Conservation (phyloP, 2,113 vertebrate species). For the Okapia johnstoni region DNA sequence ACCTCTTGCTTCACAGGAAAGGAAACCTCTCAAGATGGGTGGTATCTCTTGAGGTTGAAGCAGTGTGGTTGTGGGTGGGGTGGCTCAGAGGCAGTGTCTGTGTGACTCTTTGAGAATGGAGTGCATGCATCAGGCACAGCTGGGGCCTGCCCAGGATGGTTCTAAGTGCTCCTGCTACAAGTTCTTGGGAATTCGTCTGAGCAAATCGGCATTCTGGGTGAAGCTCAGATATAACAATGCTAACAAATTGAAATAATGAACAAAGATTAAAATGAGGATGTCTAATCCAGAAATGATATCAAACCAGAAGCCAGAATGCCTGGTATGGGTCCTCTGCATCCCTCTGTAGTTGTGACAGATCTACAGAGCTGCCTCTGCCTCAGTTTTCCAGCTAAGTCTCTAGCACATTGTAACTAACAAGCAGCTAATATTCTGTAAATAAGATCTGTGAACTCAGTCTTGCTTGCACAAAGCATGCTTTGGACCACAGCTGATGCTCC, state of each 20-base stretch:
- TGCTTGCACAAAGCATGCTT: neutral
- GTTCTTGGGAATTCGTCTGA: constrained; percentile 34
- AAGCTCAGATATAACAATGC: neutral
- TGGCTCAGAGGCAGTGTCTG: constrained; percentile 41
- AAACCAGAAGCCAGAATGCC: neutral
- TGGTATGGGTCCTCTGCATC: neutral
- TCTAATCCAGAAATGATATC: neutral
- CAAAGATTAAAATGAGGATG: neutral
- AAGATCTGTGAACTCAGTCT: neutral
- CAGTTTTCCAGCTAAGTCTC: neutral
- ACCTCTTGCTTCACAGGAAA: constrained; percentile 75
- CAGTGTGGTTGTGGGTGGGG: constrained; percentile 41
- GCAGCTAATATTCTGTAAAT: neutral
- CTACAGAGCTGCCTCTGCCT: neutral
- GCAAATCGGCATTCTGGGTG: constrained; percentile 16
- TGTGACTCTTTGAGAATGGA: constrained; percentile 45
- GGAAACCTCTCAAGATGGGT: constrained; percentile 71
- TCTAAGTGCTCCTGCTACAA: constrained; percentile 66
- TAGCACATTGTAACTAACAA: neutral
- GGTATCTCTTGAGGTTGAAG: constrained; percentile 49
- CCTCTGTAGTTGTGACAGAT: neutral
- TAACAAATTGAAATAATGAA: constrained; percentile 8
- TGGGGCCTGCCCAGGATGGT: neutral
- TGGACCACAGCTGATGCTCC: neutral
- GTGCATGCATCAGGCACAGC: constrained; percentile 55